phyloP scores from a whole-genome alignment of 1,140 invertebrate species.

The Mesaphorura yosii region DNA sequence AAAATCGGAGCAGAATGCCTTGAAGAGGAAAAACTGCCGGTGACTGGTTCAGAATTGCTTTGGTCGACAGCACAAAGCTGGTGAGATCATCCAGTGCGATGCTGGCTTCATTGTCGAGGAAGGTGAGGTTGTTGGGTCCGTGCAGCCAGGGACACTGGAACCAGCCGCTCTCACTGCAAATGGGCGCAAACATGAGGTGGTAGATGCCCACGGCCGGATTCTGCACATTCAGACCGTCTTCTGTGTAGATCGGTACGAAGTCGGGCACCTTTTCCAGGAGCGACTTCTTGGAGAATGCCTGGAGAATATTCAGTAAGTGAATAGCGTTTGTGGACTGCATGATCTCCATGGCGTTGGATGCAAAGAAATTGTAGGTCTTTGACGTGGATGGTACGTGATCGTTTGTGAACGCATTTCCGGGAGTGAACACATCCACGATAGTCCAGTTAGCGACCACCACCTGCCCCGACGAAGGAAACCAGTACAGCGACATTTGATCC shows the following conservation, averaged over 20 bases:
- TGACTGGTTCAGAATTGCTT: slow-evolving; percentile 5
- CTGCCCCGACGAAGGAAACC: not conserved
- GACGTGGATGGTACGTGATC: not conserved
- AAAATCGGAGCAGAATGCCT: slow-evolving; percentile 18
- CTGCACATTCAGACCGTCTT: not conserved
- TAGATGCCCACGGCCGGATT: slow-evolving; percentile 16
- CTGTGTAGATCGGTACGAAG: slow-evolving; percentile 11
- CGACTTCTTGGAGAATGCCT: not conserved
- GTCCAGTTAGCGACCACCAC: slow-evolving; percentile 12
- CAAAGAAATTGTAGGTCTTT: not conserved
- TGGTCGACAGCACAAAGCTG: not conserved
- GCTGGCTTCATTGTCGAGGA: slow-evolving; percentile 14
- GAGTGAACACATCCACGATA: not conserved
- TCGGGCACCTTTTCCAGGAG: not conserved
- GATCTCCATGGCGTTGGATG: not conserved
- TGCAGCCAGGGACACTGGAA: slow-evolving; percentile 16
- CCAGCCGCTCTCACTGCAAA: not conserved
- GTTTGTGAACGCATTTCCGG: slow-evolving; percentile 8
- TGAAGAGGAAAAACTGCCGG: slow-evolving; percentile 8
- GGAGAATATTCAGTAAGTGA: not conserved
- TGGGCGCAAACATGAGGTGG: slow-evolving; percentile 3
- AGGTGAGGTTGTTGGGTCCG: slow-evolving; percentile 4
- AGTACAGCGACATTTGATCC: slow-evolving; percentile 6
- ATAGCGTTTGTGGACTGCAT: not conserved
- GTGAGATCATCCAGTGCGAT: slow-evolving; percentile 6